Conservation (phyloP, 2,888 invertebrate genomes). For the Anthophora plumipes region DNA sequence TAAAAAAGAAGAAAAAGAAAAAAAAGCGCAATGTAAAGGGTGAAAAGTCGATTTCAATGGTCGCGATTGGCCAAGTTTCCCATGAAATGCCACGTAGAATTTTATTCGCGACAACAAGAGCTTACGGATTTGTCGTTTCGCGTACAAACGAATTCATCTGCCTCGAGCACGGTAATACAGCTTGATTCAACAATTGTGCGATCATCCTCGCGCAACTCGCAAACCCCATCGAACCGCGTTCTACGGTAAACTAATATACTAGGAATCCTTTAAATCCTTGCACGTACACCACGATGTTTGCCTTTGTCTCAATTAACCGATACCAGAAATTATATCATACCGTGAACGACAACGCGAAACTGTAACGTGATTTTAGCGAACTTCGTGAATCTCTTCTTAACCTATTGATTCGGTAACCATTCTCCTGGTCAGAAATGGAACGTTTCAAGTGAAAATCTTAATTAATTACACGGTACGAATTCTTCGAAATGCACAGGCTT, state of each 20-base stretch:
- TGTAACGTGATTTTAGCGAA: no score
- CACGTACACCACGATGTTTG: not conserved
- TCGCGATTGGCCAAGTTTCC: not conserved
- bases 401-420: no score
- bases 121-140: not conserved
- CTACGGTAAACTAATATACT: not conserved
- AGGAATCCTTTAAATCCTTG: not conserved
- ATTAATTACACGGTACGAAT: no score
- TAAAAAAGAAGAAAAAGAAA: no score
- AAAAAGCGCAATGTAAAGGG: not conserved
- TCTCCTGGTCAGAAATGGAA: no score
- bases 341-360: no score
- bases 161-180: not conserved
- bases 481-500: no score
- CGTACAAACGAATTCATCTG: constrained; percentile 15
- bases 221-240: not conserved
- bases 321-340: no score
- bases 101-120: not conserved
- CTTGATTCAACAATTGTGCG: not conserved
- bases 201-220: not conserved
- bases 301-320: constrained; percentile 2
- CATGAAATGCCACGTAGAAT: not conserved
- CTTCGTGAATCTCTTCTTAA: no score
- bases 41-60: no score
- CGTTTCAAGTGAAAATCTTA: no score